phyloP scores from a whole-genome alignment of 1,140 invertebrate species.

The Brachionus asplanchnoidis region DNA sequence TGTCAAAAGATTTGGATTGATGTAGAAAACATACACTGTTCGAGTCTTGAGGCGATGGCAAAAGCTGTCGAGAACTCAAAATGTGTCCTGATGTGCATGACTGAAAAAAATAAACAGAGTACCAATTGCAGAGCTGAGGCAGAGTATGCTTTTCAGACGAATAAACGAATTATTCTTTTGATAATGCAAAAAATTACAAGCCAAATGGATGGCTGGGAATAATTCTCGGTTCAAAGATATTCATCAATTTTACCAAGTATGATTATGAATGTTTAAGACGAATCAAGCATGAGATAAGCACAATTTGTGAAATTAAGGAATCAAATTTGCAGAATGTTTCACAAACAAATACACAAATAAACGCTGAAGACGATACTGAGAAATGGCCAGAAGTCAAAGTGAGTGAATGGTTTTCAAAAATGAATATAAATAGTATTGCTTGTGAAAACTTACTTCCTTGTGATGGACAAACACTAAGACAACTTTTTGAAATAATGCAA shows the following conservation, averaged over 20 bases:
- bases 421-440: not conserved
- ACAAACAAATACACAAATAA: not conserved
- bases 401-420: constrained; percentile 7
- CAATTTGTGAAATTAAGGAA: not conserved
- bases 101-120: not conserved
- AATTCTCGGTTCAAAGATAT: constrained; percentile 50
- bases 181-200: constrained; percentile 3
- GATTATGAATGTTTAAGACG: constrained; percentile 19
- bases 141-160: not conserved
- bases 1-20: constrained; percentile 25
- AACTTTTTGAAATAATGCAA: not conserved
- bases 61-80: constrained; percentile 23
- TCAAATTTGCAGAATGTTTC: not conserved
- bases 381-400: not conserved
- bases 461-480: not conserved
- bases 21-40: not conserved
- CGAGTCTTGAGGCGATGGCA: constrained; percentile 42
- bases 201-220: constrained; percentile 51
- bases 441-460: not conserved
- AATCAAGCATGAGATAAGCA: not conserved
- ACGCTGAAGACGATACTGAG: not conserved
- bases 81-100: constrained; percentile 15
- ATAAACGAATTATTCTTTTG: constrained; percentile 35
- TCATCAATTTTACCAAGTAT: constrained; percentile 46
- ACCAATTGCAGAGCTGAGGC: constrained; percentile 14